Base-by-base conservation (phyloP, 2,797 vertebrate genomes). In the Neopelma chrysocephalum region DNA sequence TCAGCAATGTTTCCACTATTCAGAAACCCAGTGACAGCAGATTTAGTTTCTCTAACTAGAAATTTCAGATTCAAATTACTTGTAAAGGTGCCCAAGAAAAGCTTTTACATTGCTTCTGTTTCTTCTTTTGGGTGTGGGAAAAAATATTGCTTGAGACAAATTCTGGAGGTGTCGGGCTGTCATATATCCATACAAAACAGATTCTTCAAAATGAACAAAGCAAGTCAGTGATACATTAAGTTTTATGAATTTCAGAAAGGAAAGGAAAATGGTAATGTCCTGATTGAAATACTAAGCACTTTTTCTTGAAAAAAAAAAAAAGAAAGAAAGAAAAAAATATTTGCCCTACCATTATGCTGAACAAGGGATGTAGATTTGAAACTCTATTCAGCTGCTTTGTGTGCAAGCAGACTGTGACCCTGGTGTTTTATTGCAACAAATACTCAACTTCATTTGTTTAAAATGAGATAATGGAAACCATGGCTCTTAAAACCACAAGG, bases 401-500 rank as follows among this genome's bases (percentile, higher is more conserved):
- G 34, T 64, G 29, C 64, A 83, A 64, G 82, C 43, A 77, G 68
- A 68, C 5, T 34, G 34, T 85, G 86, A 84, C 40, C n/a, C 56
- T 23, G 25, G 7, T 57, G 62, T 89, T 93, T 84, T 54, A 79
- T 60, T 2, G 11, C 42, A 84, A 82, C 66, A 79, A 86, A 90
- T 64, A 70, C 11, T 68, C 66, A 68, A 6, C 43, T 17, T 84
- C 66, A 53, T 90, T 94, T 66, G 43, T 87, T 89, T 79, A 62
- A 83, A 94, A 72, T 84, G 77, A 95, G 77, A 87, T 93, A 89
- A 95, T 92, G 86, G 81, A 80, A 94, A 93, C 51, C 32, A 40
- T 12, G 47, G 36, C 16, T 94, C 38, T 87, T 53, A 84, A 92
- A 94, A 66, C 36, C 43, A 57, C 54, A 58, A 82, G 36, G 10